Base-by-base conservation (phyloP, 2,113 vertebrate species). In the Podarcis cretensis region DNA sequence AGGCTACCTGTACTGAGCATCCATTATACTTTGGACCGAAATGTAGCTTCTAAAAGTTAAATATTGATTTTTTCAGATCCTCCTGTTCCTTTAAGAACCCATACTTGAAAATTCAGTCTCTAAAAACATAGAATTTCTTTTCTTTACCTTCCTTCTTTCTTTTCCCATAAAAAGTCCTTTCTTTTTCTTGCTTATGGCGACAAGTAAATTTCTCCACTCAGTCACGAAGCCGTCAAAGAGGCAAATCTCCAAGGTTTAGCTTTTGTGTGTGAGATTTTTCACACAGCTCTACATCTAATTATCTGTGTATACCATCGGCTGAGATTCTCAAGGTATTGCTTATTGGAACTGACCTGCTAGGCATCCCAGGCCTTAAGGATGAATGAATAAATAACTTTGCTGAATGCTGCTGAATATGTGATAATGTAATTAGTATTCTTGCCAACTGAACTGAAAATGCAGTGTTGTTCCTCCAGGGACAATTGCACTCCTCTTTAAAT, bases 371-470 rank as follows among this genome's bases (percentile, higher is more conserved):
- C 97, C 95, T 95, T 95, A 93, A 95, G 90, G 90, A 96, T 95
- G 94, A 96, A 96, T 96, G 93, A 96, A 96, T 97, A 97, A 97
- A 96, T 96, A 97, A 96, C 95, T 96, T 95, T 93, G 91, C 92
- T 96, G 96, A 97, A 96, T 92, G 90, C 48, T 94, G 93, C 95
- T 95, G 96, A 97, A 97, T 96, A 96, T 92, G 95, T 96, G 96
- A 96, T 96, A 96, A 96, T 95, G 85, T 87, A 97, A 97, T 97
- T 97, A 97, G 95, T 95, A 96, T 95, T 96, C 94, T 92, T 96
- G 96, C 93, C 95, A 96, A 88, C 87, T 88, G 96, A 96, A 96
- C 93, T 95, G 92, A 95, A 96, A 97, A 96, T 96, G 93, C 95
- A 95, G 94, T 95, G 93, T 90, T 94, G 83, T 87, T 74, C 95